Base-by-base conservation (phyloP, 2,888 invertebrate species). In the Anoncus sp. region DNA sequence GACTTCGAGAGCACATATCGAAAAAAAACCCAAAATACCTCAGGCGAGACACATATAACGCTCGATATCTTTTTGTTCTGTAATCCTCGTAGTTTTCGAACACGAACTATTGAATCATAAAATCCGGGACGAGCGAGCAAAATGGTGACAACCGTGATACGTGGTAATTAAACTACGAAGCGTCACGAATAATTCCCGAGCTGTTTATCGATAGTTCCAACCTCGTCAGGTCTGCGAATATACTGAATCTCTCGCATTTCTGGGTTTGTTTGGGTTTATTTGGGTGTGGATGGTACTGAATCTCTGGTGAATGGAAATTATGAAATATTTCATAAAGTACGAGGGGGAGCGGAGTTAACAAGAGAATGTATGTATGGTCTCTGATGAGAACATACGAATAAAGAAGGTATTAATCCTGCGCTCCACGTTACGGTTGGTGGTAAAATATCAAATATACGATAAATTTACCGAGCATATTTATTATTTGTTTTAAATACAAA, bases 101-200 rank as follows among this genome's bases (percentile, higher is more conserved):
- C 16, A 6, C 27, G 14, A 16, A 69, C 20, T 7, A 40, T 59
- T 27, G 49, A 49, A 69, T 22, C 38, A 59, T 49, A 38, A 51
- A 67, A 27, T 43, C 38, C 38, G n/a, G 14, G 3, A 40, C 35
- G 57, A 35, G 16, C 35, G 45, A 59, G 35, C 14, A 27, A n/a
- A 14, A 49, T 22, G 16, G 4, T 49, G 22, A 35, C n/a, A 38
- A 38, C 35, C 24, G 10, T 38, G 12, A 10, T 20, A 47, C 16
- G 20, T 49, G 22, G 14, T 38, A 69, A 69, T 69, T n/a, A 40
- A 59, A 59, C 59, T 69, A 49, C 4, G 7, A 69, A 69, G 59
- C 47, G 35, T 22, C 12, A 40, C 59, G 35, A 35, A 69, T 24
- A 20, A 24, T 14, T 49, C 24, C 5, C n/a, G 22, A 35, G 16